Percentiles rank a stretch among this genome's conserved stretches.
phyloP scores from a whole-genome alignment of 37 sponge, comb jelly and placozoan genomes.

The Diacarnus erythraeanus region DNA sequence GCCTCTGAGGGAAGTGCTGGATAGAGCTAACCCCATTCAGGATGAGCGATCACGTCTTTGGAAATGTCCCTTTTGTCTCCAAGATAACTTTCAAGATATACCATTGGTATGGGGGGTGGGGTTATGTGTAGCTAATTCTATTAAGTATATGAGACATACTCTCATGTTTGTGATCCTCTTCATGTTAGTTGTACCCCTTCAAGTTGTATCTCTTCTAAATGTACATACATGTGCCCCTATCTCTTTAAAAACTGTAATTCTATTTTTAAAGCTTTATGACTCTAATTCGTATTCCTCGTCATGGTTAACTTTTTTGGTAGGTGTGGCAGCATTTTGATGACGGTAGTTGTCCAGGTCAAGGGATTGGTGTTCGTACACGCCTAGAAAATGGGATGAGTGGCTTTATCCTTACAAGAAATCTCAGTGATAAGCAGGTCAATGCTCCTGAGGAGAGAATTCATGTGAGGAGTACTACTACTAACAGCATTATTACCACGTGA shows the following conservation, averaged over 20 bases:
- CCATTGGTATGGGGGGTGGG: background rate
- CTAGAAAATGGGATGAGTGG: slow-evolving; percentile 94
- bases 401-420: slow-evolving; percentile 88
- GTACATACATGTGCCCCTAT: background rate
- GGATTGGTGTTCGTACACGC: slow-evolving; percentile 79
- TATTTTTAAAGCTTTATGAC: too few species aligned
- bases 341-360: slow-evolving; percentile 94
- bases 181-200: too few species aligned
- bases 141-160: background rate
- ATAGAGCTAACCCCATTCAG: slow-evolving; percentile 75
- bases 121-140: background rate
- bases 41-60: slow-evolving; percentile 71
- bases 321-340: slow-evolving; percentile 97
- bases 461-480: too few species aligned
- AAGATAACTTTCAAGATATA: slow-evolving; percentile 72
- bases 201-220: too few species aligned
- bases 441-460: slow-evolving; percentile 88
- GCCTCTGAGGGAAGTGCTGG: slow-evolving; percentile 75
- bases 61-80: slow-evolving; percentile 95
- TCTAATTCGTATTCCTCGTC: background rate
- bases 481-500: background rate
- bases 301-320: slow-evolving; percentile 31
- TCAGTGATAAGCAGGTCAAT: slow-evolving; percentile 84
- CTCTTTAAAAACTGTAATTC: background rate
- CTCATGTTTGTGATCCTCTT: too few species aligned